Base-by-base conservation (phyloP, 2,888 invertebrate species). In the Deilephila elpenor region DNA sequence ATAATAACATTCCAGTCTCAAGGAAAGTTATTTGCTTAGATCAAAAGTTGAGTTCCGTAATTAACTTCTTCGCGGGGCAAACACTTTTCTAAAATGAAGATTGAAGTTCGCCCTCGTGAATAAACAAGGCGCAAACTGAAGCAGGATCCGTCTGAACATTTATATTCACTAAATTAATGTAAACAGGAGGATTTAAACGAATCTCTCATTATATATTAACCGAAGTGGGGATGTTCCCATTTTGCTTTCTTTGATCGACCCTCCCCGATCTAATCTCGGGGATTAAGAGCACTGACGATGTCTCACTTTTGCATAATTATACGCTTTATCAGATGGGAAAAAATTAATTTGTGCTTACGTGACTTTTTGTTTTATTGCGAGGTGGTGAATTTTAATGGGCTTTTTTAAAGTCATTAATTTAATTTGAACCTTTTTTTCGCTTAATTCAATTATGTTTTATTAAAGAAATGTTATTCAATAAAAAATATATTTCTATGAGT, bases 141-240 rank as follows among this genome's bases (percentile, higher is more conserved):
- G 75, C 73, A 77, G 76, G 77, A 79, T 78, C 77, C 75, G 70
- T 70, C 77, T 75, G 76, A 81, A 78, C 83, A 86, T 88, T 87
- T 86, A 88, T 83, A 80, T 86, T 88, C 84, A 79, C 82, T 84
- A 90, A 93, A 91, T 92, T 90, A 93, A 92, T 91, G 90, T 91
- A 93, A 93, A 93, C 93, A 92, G 83, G 85, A 80, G 82, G 84
- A 84, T 88, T 89, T 88, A 88, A 89, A 87, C 83, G 84, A 82
- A 83, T 80, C 84, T 85, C 88, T 91, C 91, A 93, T 93, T 93
- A 93, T 87, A 88, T 92, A 93, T 93, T 93, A 91, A 93, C 92
- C 91, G 84, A 89, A 83, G 81, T 77, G 86, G 89, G 89, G 91
- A 88, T 88, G 88, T 86, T 85, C 83, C 79, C 82, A 82, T 86